phyloP scores from a whole-genome alignment of 2,888 invertebrate species.

The Gymnoscelis rufifasciata region DNA sequence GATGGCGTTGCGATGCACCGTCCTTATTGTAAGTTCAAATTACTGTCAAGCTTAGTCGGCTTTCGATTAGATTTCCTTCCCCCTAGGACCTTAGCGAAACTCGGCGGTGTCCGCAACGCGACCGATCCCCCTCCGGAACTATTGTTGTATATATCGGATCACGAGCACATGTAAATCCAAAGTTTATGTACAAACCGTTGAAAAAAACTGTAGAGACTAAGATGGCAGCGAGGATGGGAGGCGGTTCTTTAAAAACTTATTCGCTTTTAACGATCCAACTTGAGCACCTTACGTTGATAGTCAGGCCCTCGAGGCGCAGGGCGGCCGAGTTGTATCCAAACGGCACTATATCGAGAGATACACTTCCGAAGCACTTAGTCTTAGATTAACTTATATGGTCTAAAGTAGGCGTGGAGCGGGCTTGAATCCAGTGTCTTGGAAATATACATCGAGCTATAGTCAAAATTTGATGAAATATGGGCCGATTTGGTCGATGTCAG shows the following conservation, averaged over 20 bases:
- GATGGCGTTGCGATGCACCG: slow-evolving; percentile 10
- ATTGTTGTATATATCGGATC: no score
- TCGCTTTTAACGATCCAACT: no score
- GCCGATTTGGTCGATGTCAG: no score
- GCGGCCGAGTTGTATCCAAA: neutral
- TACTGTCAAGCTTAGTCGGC: slow-evolving; percentile 23
- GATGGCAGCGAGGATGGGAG: no score
- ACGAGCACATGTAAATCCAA: no score
- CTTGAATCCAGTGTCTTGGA: slow-evolving; percentile 23
- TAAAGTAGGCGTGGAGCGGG: slow-evolving; percentile 31
- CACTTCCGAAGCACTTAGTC: slow-evolving; percentile 49
- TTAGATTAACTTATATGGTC: slow-evolving; percentile 45
- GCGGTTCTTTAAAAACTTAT: no score
- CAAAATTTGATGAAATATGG: neutral
- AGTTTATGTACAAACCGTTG: no score
- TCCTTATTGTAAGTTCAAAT: slow-evolving; percentile 18
- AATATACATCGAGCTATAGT: neutral
- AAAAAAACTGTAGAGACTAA: no score
- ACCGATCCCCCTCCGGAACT: slow-evolving; percentile 1
- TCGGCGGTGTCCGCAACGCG: slow-evolving; percentile 17
- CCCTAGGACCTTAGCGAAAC: slow-evolving; percentile 26
- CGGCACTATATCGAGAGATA: slow-evolving; percentile 23
- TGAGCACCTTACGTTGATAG: neutral
- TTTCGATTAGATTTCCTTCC: slow-evolving; percentile 25
- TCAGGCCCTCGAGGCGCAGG: neutral